phyloP scores from a whole-genome alignment of 1,140 invertebrate genomes.

The Dufourea novaeangliae region DNA sequence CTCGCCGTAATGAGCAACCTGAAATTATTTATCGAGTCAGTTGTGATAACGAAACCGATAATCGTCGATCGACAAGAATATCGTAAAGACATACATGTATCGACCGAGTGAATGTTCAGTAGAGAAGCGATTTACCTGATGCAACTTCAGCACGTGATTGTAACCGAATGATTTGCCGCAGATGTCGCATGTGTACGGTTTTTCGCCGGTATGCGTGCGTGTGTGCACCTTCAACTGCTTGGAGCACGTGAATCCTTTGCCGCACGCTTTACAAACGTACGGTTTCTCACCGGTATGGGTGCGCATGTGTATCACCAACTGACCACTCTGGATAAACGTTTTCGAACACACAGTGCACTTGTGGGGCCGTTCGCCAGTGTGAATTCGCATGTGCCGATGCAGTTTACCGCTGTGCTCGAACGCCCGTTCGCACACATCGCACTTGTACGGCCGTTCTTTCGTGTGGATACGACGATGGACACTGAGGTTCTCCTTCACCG shows the following conservation, averaged over 20 bases:
- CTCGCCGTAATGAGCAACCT: slow-evolving; percentile 93
- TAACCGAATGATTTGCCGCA: slow-evolving; percentile 94
- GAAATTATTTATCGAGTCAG: neutral
- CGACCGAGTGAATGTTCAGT: neutral
- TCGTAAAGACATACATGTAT: neutral
- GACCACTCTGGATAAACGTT: slow-evolving; percentile 94
- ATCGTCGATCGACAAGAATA: no score
- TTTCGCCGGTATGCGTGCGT: slow-evolving; percentile 93
- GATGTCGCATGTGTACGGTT: slow-evolving; percentile 88
- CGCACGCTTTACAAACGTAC: slow-evolving; percentile 92
- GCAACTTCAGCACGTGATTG: slow-evolving; percentile 93
- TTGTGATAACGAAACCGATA: neutral
- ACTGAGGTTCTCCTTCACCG: slow-evolving; percentile 95
- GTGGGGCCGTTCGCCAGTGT: slow-evolving; percentile 95
- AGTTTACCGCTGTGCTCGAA: slow-evolving; percentile 96
- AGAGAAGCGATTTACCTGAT: slow-evolving; percentile 82
- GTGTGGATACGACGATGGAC: slow-evolving; percentile 96
- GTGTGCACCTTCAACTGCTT: slow-evolving; percentile 94
- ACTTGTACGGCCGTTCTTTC: slow-evolving; percentile 92
- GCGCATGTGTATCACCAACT: slow-evolving; percentile 91
- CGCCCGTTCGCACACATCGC: slow-evolving; percentile 93
- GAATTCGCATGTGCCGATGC: slow-evolving; percentile 95
- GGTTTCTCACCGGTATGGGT: slow-evolving; percentile 96
- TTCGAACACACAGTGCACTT: slow-evolving; percentile 96
- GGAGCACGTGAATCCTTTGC: slow-evolving; percentile 94